These are phyloP conservation scores for Hepsetus odoe DNA, from an alignment of 2,113 vertebrate genomes.

Conservation along the genomic window DNA sequence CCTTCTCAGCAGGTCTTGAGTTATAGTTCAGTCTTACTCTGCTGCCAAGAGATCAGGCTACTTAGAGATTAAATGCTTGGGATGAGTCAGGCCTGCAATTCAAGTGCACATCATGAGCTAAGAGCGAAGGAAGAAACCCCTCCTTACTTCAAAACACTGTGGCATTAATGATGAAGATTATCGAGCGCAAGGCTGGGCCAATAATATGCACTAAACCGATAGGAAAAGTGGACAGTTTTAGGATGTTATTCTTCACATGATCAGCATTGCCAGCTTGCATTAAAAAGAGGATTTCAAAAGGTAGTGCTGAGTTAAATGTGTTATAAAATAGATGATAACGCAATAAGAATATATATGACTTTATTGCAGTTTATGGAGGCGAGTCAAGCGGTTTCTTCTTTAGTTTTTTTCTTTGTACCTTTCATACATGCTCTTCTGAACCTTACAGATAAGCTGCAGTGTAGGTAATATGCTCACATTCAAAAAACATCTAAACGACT, in stretches of 20 bases:
- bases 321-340: no score
- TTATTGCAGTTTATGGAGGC: no score
- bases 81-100: slow-evolving; percentile 19
- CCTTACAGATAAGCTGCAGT: no score
- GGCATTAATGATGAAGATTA: neutral
- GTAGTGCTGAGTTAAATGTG: neutral
- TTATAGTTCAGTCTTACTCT: slow-evolving; percentile 7
- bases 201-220: neutral
- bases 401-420: no score
- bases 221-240: neutral
- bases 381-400: no score
- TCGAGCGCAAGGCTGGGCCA: neutral
- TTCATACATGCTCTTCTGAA: no score
- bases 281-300: neutral
- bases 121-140: neutral
- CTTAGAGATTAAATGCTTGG: slow-evolving; percentile 13
- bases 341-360: no score
- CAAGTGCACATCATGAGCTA: neutral
- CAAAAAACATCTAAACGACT: no score
- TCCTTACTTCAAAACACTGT: neutral
- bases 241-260: neutral
- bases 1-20: slow-evolving; percentile 27
- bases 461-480: no score
- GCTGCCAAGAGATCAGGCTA: slow-evolving; percentile 19
- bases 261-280: neutral